phyloP scores from a whole-genome alignment of 2,888 invertebrate species.

The Nymphalis polychloros region DNA sequence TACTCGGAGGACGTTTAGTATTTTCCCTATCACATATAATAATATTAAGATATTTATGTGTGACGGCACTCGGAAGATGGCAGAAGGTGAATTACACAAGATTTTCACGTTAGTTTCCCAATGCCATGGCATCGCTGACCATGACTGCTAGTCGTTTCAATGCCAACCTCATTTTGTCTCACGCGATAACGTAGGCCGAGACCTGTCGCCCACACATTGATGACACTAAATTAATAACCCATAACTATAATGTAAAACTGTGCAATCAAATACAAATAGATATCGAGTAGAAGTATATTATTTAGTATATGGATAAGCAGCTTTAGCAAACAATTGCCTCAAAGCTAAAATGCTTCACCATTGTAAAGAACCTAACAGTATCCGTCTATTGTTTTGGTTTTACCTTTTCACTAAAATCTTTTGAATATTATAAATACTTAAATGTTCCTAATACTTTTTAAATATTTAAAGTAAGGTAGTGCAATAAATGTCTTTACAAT shows the following conservation, averaged over 20 bases:
- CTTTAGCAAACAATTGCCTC: conserved; percentile 1
- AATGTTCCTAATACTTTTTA: background rate
- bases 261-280: background rate
- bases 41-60: conserved; percentile 8
- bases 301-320: background rate
- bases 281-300: background rate
- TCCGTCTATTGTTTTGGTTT: conserved; percentile 24
- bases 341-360: conserved; percentile 11
- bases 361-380: conserved; percentile 15
- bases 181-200: conserved; percentile 24
- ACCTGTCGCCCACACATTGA: conserved; percentile 19
- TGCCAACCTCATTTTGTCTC: conserved; percentile 34
- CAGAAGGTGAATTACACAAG: conserved; percentile 15
- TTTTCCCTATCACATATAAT: conserved; percentile 8
- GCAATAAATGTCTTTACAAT: conserved; percentile 1
- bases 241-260: background rate
- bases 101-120: conserved; percentile 18
- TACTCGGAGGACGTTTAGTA: background rate
- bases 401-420: conserved; percentile 12
- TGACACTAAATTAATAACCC: conserved; percentile 12
- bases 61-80: background rate
- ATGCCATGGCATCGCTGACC: conserved; percentile 27
- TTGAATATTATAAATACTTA: background rate
- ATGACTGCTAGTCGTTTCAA: conserved; percentile 31
- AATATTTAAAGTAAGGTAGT: conserved; percentile 16